These are phyloP conservation scores for Aphis craccivora DNA, from an alignment of 1,140 invertebrate species.

Conservation along the genomic window DNA sequence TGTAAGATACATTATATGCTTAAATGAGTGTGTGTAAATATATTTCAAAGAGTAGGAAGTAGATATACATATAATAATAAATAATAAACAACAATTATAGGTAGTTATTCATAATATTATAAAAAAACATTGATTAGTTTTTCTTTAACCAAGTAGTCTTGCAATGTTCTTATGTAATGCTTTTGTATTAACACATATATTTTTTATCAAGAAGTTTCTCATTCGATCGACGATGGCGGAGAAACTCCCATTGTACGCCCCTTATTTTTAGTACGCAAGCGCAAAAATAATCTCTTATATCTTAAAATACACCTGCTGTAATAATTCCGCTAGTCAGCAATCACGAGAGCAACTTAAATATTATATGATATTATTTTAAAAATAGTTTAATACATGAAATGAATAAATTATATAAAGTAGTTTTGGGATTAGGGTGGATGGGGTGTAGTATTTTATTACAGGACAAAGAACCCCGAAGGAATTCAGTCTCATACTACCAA, in stretches of 20 bases:
- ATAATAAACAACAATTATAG: background rate
- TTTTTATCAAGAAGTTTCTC: background rate
- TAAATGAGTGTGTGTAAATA: background rate
- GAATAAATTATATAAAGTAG: background rate
- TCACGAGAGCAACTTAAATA: background rate
- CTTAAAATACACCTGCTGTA: background rate
- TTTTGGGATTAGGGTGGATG: background rate
- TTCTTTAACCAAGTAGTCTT: background rate
- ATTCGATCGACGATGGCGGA: constrained; percentile 41
- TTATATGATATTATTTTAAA: background rate
- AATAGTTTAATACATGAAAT: background rate
- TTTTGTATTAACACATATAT: background rate
- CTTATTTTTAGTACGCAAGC: constrained; percentile 5
- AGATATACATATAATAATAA: background rate
- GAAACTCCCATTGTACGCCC: constrained; percentile 40
- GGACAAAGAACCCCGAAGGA: background rate
- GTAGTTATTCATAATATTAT: background rate
- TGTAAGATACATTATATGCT: background rate
- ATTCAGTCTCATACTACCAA: background rate
- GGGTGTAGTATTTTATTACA: background rate
- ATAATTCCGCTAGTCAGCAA: background rate
- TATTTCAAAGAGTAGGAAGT: background rate
- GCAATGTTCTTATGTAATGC: background rate
- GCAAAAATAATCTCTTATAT: constrained; percentile 12
- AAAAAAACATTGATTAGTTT: background rate